Base-by-base conservation (phyloP, 23 tunicate species). In the Ciona savignyi region DNA sequence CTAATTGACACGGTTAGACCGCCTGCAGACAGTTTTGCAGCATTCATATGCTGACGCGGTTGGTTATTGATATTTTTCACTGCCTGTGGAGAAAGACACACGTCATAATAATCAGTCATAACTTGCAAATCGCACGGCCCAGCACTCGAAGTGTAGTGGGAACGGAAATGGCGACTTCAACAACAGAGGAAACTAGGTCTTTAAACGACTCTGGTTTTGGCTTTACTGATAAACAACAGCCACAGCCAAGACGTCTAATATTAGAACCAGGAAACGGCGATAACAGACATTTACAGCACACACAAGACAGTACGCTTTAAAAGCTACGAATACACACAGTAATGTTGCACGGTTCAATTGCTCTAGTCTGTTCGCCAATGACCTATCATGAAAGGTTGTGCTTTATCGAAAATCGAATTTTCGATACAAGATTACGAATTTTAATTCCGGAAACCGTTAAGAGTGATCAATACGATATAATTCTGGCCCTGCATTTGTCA, bases 21-120 rank as follows among this genome's bases (percentile, higher is more conserved):
- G 60, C 51, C 68, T 48, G 67, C 35, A 20, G 64, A n/a, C 62
- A 60, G 67, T 56, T 4, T 33, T 27, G 66, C 66, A 27, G 23
- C 51, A 74, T 29, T 51, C 60, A 27, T 74, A 34, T 28, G 30
- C 70, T 1, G 60, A 60, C 60, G 60, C 61, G 22, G 32, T 27
- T 35, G 35, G 34, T 25, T 29, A 29, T 66, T 33, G 74, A 70
- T 70, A 30, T 9, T 32, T 73, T 27, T 73, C 66, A 29, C 65
- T 24, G 30, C 33, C n/a, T n/a, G 56, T 42, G 56, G 56, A 9
- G 56, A 42, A 6, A 42, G 56, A 15, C 15, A 15, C 56, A 15
- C 15, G 56, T 6, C 56, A 42, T 6, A 42, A 42, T 42, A 42
- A 42, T 42, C 56, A 6, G 9, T 42, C 56, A 9, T 15, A 9